Evolutionary conservation across 2,888 invertebrate genomes (phyloP), one percentile per base, ranked within the genome.

Genomic region (Chromoteleia sp.): DNA sequence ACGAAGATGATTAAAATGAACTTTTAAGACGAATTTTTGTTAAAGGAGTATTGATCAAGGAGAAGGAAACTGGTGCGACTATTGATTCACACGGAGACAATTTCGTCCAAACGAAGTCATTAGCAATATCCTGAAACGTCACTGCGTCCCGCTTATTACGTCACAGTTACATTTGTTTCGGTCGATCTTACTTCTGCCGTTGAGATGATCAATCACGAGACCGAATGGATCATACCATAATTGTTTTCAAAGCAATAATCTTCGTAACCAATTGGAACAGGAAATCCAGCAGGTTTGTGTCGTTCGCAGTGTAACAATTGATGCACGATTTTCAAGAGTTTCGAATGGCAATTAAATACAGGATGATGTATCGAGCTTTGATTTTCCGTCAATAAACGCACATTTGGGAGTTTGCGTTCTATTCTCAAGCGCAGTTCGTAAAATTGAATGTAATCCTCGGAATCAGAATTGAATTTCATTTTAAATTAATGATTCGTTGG

Each of bases 11-110:
- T 6, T n/a, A 10, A 10, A 33, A 54, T 33, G 15, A 33, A 33
- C 8, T 30, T 33, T 54, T 54, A 8, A 54, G 33, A 12, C 2
- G 0, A 10, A 54, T 33, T 54, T 54, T 33, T 54, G 33, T 54
- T 54, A 19, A 15, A 54, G 8, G 10, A 29, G 30, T 54, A 54
- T 54, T 54, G 54, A 54, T 54, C 33, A 52, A 0, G 15, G 30
- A 2, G 17, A 17, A 17, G 8, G 1, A n/a, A 8, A 10, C 8
- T 33, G 21, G 15, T 17, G 29, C 10, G 10, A 15, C 15, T 54
- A 54, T 33, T n/a, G 54, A 54, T 33, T 54, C 10, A n/a, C 21
- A 6, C 39, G 8, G 12, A 14, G 15, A 15, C 52, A 30, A 30
- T 56, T 56, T 33, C 19, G 56, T 36, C 17, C 14, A 56, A 19